Percentiles rank a stretch among this genome's conserved stretches.
These are phyloP conservation scores for Parazoanthus swiftii DNA, from an alignment of 92 coral and sea anemone species.

Conservation along the genomic window DNA sequence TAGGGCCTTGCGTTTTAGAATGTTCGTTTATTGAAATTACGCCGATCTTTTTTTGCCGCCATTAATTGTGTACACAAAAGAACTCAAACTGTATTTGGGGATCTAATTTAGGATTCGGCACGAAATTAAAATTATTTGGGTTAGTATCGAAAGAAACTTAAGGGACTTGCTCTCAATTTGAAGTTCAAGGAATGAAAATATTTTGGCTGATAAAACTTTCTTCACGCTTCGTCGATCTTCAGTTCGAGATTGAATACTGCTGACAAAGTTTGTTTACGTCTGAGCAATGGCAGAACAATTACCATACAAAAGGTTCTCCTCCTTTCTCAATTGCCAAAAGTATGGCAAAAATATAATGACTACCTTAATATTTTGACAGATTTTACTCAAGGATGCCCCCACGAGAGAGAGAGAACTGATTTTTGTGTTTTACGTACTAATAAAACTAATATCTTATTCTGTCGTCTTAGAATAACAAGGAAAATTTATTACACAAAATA, in stretches of 20 bases:
- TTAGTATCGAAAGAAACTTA: neutral
- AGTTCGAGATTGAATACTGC: neutral
- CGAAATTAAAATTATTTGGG: neutral
- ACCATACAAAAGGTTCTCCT: slow-evolving; percentile 7
- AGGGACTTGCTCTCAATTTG: neutral
- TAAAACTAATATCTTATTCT: neutral
- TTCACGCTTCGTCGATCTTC: neutral
- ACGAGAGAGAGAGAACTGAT: neutral
- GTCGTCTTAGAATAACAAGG: neutral
- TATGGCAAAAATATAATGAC: neutral
- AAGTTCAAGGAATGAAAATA: neutral
- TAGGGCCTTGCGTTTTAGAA: neutral
- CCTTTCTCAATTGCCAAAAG: neutral
- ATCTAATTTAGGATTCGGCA: neutral
- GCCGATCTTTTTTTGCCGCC: neutral
- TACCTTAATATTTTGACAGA: neutral
- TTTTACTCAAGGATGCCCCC: neutral
- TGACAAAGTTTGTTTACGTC: slow-evolving; percentile 35
- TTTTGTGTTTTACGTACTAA: neutral
- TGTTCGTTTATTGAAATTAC: neutral
- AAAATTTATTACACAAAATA: neutral
- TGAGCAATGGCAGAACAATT: neutral
- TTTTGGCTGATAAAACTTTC: neutral
- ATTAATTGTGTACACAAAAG: neutral
- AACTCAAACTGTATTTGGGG: neutral